phyloP scores from a whole-genome alignment of 2,797 vertebrate genomes.

The Crax fasciolata region DNA sequence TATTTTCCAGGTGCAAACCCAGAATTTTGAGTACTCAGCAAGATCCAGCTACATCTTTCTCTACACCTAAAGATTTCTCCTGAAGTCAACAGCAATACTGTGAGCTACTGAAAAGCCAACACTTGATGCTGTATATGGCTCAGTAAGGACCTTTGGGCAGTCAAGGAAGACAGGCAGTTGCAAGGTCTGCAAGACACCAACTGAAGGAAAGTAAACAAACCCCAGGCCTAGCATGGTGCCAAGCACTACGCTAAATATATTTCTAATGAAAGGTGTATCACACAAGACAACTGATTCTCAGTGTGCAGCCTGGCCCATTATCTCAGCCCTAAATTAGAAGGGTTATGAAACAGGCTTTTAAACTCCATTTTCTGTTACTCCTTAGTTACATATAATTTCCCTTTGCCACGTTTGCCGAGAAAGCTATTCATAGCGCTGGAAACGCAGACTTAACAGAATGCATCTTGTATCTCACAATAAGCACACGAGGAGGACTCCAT shows the following conservation, averaged over 20 bases:
- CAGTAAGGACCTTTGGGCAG: neutral
- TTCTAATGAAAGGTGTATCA: constrained; percentile 7
- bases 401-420: neutral
- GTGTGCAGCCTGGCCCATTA: neutral
- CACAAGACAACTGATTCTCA: neutral
- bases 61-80: neutral
- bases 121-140: neutral
- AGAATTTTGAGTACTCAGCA: neutral
- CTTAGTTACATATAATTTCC: constrained; percentile 30
- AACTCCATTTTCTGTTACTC: constrained; percentile 39
- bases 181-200: neutral
- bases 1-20: neutral
- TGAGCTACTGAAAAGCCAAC: neutral
- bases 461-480: neutral
- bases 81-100: neutral
- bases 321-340: neutral
- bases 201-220: neutral
- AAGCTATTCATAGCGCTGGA: constrained; percentile 11
- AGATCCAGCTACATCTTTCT: neutral
- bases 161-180: neutral
- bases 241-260: constrained; percentile 1
- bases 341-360: constrained; percentile 41
- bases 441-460: neutral
- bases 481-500: neutral
- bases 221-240: neutral